A percentile compares a stretch with the other conserved stretches of the same genome.
Conservation (phyloP, 1,140 invertebrate genomes). For the Eupristina koningsbergeri region DNA sequence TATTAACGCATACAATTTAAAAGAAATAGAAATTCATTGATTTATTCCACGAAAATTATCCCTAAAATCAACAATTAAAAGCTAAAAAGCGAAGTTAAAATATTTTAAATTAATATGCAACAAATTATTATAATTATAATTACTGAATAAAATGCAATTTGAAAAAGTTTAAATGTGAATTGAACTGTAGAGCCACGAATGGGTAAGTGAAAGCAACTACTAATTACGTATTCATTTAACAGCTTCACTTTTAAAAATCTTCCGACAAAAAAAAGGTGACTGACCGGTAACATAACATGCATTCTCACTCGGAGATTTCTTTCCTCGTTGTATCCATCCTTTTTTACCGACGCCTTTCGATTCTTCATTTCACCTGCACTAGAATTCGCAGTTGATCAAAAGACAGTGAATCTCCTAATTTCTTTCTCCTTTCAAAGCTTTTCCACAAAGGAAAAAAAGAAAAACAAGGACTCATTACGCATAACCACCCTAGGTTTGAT, state of each 20-base stretch:
- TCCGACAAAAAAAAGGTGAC: not conserved
- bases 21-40: no score
- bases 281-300: not conserved
- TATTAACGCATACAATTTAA: no score
- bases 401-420: not conserved
- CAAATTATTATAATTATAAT: no score
- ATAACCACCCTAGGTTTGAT: not conserved
- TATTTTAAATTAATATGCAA: no score
- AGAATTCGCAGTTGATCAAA: conserved; percentile 17
- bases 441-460: not conserved
- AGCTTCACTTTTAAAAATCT: not conserved
- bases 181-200: no score
- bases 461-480: not conserved
- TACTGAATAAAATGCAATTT: no score
- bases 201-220: not conserved
- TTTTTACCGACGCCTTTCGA: not conserved
- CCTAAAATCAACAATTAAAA: no score
- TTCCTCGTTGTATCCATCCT: not conserved
- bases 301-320: not conserved
- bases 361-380: conserved; percentile 1
- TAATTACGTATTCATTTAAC: not conserved
- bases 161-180: no score
- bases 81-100: no score
- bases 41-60: no score
- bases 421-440: not conserved